Evolutionary conservation across 2,113 vertebrate genomes (phyloP).

Genomic region (Hypanus sabinus): DNA sequence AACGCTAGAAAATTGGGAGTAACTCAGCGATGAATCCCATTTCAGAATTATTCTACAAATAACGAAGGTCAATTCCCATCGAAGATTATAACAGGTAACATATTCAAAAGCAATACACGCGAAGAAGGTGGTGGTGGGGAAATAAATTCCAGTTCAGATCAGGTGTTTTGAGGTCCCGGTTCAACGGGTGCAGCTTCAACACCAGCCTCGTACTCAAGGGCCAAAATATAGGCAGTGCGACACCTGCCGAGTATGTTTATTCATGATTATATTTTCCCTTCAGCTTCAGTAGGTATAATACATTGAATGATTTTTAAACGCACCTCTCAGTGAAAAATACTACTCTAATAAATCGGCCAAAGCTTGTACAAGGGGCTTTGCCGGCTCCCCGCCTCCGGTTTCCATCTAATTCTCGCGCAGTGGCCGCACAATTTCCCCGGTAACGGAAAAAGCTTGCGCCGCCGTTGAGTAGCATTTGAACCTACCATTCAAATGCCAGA

Average conservation of each 20-base stretch:
- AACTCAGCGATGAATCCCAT: neutral
- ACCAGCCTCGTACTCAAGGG: neutral
- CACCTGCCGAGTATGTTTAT: neutral
- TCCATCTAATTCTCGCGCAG: neutral
- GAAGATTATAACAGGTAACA: neutral
- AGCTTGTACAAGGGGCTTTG: neutral
- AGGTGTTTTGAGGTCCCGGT: neutral
- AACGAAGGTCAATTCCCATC: neutral
- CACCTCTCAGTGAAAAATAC: neutral
- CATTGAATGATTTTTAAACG: neutral
- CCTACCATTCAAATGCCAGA: neutral
- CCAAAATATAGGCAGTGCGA: neutral
- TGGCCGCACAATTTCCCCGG: neutral
- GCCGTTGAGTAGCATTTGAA: neutral
- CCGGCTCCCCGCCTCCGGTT: neutral
- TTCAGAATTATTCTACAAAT: neutral
- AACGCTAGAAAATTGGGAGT: neutral
- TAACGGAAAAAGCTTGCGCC: neutral
- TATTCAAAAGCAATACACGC: too few species aligned
- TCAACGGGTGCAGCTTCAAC: neutral
- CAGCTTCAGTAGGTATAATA: neutral
- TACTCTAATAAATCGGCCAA: neutral
- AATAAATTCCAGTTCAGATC: neutral
- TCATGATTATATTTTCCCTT: neutral
- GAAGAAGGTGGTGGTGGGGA: neutral